Evolutionary conservation across 2,797 vertebrate species (phyloP), one percentile per base, ranked within the genome.

Genomic region (Tenualosa thibaudeaui): DNA sequence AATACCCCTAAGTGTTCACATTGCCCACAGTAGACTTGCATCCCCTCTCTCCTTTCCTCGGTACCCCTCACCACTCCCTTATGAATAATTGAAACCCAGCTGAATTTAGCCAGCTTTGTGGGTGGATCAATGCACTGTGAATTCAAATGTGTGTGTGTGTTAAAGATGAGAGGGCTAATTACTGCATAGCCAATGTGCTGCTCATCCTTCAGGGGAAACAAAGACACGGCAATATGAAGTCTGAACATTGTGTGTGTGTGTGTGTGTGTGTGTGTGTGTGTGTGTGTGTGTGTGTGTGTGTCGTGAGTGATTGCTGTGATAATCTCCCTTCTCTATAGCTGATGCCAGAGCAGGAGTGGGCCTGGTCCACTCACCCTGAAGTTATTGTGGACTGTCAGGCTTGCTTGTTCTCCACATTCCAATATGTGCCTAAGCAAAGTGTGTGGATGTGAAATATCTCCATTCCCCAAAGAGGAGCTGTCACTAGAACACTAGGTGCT

Each of bases 61-160:
- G 24, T n/a, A 26, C 60, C n/a, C 60, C 60, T n/a, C 7, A 3
- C 62, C 24, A 12, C 24, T 6, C 60, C 84, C 84, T 81, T 87
- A 94, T 95, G 89, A 95, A 95, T 95, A 93, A 95, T 95, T 94
- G 87, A 95, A 83, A 0, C 31, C 2, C 86, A 54, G 87, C 91
- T 92, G 93, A 93, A 92, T 94, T 92, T 91, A 94, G 92, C 90
- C 37, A 84, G 62, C 62, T 65, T 24, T 65, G 62, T 65, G 62
- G 62, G 24, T n/a, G 9, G 62, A 65, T 65, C 62, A 65, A 65
- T 65, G 60, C n/a, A 9, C n/a, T 65, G 60, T 26, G 10, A 24
- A 65, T 31, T 65, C 62, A 65, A 65, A 10, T 15, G 13, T 53
- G 51, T 53, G 51, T 53, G 51, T 53, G 51, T 53, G 51, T 85